Evolutionary conservation across 1,140 invertebrate species (phyloP), one percentile per base, ranked within the genome.

Genomic region (Drosophila sp.): DNA sequence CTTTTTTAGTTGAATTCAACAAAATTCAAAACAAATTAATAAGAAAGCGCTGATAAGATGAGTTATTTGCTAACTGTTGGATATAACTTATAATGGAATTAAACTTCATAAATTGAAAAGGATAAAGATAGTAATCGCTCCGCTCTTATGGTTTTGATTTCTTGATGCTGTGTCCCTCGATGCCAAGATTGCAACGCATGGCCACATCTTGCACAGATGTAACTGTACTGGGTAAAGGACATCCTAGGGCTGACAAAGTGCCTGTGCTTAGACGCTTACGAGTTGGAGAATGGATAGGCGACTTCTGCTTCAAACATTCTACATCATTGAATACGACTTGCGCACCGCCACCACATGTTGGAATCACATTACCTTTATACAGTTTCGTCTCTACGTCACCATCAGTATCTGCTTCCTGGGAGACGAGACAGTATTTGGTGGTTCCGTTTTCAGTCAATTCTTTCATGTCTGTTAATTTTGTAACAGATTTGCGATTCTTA

Each of bases 261-360:
- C 90, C 78, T 41, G 84, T 82, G 61, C 89, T 92, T 29, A 89
- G 86, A 10, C 91, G 79, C 64, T 92, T 92, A 0, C 91, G 80
- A 1, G 87, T 82, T 1, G 91, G 91, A 17, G 91, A 91, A 60
- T 79, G 76, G 4, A 91, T 94, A 3, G 97, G 97, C 0, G 97
- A 97, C 74, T 94, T 94, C 91, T 99, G 98, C 79, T 96, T 96
- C 4, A 99, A 92, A 73, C 95, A 95, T 93, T 99, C 98, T 1
- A 99, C 96, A 92, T 99, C 98, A 78, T 97, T 97, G 82, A 99
- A 99, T 29, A 99, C 95, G 0, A 99, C 97, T 90, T 99, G 97
- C 1, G 97, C 96, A 0, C 98, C 98, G 6, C 98, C 98, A 11
- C 96, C 96, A 68, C 95, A 95, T 1, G 98, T 99, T 8, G 97